These are phyloP conservation scores for Alaudala cheleensis DNA, from an alignment of 2,113 vertebrate species.

Conservation along the genomic window DNA sequence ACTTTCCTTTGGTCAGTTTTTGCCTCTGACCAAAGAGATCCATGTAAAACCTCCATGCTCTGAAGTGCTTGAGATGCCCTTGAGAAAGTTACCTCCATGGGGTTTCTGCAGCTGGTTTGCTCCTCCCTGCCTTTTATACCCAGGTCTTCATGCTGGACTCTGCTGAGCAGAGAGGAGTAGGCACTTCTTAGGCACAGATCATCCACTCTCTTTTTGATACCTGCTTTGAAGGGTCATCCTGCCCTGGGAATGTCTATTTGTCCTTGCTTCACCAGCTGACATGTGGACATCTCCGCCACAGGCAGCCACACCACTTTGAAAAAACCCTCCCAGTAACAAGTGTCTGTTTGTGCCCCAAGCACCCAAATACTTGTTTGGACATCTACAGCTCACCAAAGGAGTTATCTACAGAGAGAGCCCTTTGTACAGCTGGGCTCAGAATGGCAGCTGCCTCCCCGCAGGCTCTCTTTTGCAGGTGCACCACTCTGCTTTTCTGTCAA, in stretches of 20 bases:
- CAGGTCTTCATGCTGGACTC: rapidly evolving
- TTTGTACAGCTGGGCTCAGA: background rate
- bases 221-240: background rate
- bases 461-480: background rate
- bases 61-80: background rate
- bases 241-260: background rate
- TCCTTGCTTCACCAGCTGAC: background rate
- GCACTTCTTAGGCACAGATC: background rate
- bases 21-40: background rate
- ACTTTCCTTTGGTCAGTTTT: background rate
- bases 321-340: background rate
- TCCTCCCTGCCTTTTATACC: background rate
- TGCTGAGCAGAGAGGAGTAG: background rate
- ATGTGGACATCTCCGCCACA: background rate
- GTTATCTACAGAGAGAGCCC: background rate
- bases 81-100: background rate
- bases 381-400: background rate
- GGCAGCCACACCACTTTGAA: background rate
- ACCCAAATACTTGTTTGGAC: background rate
- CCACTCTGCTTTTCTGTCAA: background rate
- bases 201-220: background rate
- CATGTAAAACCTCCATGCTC: background rate
- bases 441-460: background rate
- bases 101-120: background rate
- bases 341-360: rapidly evolving